Conservation (phyloP, 2,797 vertebrate species). For the Tokudaia tokunoshimensis region DNA sequence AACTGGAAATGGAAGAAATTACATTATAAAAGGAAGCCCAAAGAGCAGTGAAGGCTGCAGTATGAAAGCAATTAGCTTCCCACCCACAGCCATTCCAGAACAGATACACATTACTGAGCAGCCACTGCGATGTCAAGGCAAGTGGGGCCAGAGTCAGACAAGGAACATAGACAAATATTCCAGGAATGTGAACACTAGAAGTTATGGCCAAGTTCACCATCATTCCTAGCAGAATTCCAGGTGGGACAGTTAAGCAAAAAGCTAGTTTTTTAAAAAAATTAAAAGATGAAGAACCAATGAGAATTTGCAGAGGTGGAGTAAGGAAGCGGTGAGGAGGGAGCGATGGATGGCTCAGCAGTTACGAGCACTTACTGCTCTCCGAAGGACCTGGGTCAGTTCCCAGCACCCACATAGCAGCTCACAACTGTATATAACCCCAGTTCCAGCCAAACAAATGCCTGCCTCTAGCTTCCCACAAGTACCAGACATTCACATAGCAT, state of each 20-base stretch:
- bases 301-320: background rate
- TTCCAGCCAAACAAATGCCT: background rate
- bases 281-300: background rate
- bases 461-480: background rate
- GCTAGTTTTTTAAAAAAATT: background rate
- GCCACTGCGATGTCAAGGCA: background rate
- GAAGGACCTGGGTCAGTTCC: background rate
- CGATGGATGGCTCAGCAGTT: rapidly evolving
- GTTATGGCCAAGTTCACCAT: background rate
- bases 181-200: background rate
- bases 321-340: background rate
- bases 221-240: slow-evolving; percentile 22
- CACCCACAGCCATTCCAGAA: background rate
- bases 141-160: background rate
- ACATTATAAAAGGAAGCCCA: background rate
- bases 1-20: slow-evolving; percentile 63
- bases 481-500: background rate
- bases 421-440: background rate
- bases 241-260: background rate
- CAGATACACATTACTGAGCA: background rate
- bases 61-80: background rate
- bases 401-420: background rate
- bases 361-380: background rate
- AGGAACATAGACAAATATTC: slow-evolving; percentile 11
- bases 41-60: background rate